These are phyloP conservation scores for Diadromus collaris DNA, from an alignment of 2,888 invertebrate species.

Conservation along the genomic window DNA sequence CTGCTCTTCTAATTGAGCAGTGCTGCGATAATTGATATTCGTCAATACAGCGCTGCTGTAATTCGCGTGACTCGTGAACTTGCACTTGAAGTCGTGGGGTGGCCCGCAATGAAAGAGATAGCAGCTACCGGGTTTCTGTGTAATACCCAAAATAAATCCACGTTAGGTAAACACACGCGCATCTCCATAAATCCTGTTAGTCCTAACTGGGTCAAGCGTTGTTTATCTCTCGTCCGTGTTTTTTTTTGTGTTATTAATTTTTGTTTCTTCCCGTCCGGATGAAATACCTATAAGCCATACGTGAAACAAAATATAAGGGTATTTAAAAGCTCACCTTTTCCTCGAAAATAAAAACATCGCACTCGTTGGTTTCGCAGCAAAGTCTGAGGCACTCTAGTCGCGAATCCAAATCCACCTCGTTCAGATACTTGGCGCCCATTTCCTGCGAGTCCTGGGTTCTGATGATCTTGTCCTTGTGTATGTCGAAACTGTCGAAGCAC, in stretches of 20 bases:
- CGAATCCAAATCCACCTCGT: slow-evolving; percentile 91
- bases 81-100: slow-evolving; percentile 94
- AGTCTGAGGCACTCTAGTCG: slow-evolving; percentile 91
- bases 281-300: background rate
- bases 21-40: slow-evolving; percentile 80
- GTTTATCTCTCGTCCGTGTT: slow-evolving; percentile 1
- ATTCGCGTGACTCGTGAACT: slow-evolving; percentile 93
- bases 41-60: slow-evolving; percentile 93
- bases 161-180: background rate
- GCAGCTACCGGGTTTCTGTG: slow-evolving; percentile 91
- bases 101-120: slow-evolving; percentile 96
- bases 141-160: slow-evolving; percentile 53
- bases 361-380: slow-evolving; percentile 93
- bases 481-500: slow-evolving; percentile 90
- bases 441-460: slow-evolving; percentile 93
- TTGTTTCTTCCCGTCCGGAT: background rate
- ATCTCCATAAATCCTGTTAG: slow-evolving; percentile 9
- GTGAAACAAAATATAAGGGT: background rate
- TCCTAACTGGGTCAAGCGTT: slow-evolving; percentile 26
- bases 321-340: slow-evolving; percentile 86
- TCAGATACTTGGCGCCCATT: slow-evolving; percentile 94
- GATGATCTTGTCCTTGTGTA: slow-evolving; percentile 94
- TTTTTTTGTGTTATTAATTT: too few relatives aligned
- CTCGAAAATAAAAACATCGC: slow-evolving; percentile 96
- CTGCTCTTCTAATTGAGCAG: slow-evolving; percentile 84